Conservation (phyloP, 2,888 invertebrate genomes). For the Erebia aethiops region DNA sequence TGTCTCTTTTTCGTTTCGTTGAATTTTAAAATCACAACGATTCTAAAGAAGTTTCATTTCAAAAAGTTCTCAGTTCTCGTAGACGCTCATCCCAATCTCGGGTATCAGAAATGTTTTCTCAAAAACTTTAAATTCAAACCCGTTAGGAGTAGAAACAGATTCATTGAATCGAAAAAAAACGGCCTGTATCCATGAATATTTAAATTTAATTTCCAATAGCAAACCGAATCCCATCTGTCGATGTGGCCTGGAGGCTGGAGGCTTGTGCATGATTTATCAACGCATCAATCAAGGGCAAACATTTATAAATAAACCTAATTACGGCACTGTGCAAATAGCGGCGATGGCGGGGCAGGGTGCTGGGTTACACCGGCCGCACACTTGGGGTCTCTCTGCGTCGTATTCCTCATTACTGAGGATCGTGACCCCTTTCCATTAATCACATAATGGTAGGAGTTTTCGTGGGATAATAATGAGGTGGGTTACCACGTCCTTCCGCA, state of each 20-base stretch:
- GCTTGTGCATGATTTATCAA: conserved; percentile 29
- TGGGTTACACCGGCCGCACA: not conserved
- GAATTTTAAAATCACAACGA: too few relatives aligned
- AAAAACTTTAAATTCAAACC: not conserved
- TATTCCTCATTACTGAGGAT: too few relatives aligned
- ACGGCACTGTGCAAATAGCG: conserved; percentile 24
- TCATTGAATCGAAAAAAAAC: not conserved
- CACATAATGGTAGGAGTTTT: too few relatives aligned
- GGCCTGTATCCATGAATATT: conserved; percentile 18
- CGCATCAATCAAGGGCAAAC: conserved; percentile 34
- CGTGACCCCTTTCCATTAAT: too few relatives aligned
- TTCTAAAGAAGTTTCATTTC: too few relatives aligned
- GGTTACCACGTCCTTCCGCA: too few relatives aligned
- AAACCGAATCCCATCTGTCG: conserved; percentile 31
- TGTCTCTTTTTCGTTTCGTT: too few relatives aligned
- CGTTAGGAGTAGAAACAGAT: not conserved
- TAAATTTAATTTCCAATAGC: conserved; percentile 26
- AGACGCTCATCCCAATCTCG: not conserved
- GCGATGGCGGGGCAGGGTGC: conserved; percentile 1
- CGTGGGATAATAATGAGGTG: too few relatives aligned
- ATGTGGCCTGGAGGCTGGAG: conserved; percentile 2
- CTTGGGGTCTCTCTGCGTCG: not conserved
- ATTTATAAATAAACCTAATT: conserved; percentile 37
- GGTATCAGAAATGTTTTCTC: not conserved
- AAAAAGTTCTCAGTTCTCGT: too few relatives aligned